Conservation (phyloP, 2,113 vertebrate species). For the Tenrec ecaudatus region DNA sequence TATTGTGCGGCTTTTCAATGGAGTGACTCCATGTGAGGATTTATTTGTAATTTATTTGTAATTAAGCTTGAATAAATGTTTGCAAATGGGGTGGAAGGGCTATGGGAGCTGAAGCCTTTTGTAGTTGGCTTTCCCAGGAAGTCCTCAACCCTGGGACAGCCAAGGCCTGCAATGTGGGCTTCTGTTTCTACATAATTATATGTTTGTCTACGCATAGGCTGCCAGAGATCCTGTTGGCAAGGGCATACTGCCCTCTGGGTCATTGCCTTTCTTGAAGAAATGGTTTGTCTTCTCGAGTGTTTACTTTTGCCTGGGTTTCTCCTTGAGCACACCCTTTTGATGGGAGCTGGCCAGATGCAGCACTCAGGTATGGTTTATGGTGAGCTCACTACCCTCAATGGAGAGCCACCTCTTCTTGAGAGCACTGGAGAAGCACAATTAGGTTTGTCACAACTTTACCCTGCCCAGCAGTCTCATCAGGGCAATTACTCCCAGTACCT, state of each 20-base stretch:
- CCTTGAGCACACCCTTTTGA: background rate
- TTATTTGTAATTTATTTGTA: constrained; percentile 84
- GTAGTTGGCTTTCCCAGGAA: constrained; percentile 31
- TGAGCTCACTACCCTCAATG: background rate
- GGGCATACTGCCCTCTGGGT: background rate
- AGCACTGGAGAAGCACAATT: fast-evolving
- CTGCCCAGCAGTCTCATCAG: background rate
- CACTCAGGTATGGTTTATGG: background rate
- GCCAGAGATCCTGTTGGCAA: constrained; percentile 27
- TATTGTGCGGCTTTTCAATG: constrained; percentile 77
- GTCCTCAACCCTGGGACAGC: constrained; percentile 28
- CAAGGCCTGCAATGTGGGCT: constrained; percentile 56
- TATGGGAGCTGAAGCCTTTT: constrained; percentile 72
- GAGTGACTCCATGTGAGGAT: constrained; percentile 77
- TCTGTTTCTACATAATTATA: constrained; percentile 55
- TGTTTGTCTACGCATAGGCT: constrained; percentile 75
- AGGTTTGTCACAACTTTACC: background rate
- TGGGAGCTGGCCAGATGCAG: background rate
- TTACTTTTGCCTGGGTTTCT: background rate
- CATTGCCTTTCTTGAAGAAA: constrained; percentile 31
- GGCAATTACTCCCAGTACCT: background rate
- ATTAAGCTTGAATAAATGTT: constrained; percentile 86
- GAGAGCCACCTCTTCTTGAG: background rate
- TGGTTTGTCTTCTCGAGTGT: background rate
- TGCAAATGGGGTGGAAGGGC: constrained; percentile 82